Evolutionary conservation across 2,113 vertebrate species (phyloP), one percentile per base, ranked within the genome.

Genomic region (Rhinopomastus cyanomelas): DNA sequence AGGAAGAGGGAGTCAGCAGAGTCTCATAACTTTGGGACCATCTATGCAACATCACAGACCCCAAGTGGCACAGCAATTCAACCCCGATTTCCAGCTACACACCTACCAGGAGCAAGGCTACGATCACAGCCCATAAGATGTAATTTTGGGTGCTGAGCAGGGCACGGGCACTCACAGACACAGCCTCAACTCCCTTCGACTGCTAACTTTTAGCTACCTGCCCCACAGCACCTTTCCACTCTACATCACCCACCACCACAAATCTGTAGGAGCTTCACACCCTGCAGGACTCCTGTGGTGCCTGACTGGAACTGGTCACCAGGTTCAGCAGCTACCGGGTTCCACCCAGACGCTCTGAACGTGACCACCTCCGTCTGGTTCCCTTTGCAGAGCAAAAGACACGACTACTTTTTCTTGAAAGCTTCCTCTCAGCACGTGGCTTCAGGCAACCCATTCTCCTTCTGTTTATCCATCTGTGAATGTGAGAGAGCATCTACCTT

Each of bases 381-480:
- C 55, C 77, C 89, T 66, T 14, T 3, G 3, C 48, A 62, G 72
- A 81, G 68, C 60, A 55, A 16, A 67, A 60, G n/a, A 62, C 57
- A 16, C 0, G 5, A 16, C 27, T 60, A 2, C 60, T 53, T 68
- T 79, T 3, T 53, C 46, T 68, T 36, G 10, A 1, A 49, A 25
- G 52, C 48, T 88, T 64, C 37, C 48, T 77, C 68, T 56, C 68
- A 11, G 13, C 2, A 51, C 7, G 3, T 51, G 82, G 83, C 88
- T 94, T 79, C 81, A 85, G 93, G 80, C 92, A 91, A 75, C 80
- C 61, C 85, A 81, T 94, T 74, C 88, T 89, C 83, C 90, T 89
- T 83, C 93, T 89, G 95, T 46, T 25, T 56, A 78, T 42, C 88
- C 90, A 88, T 71, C 92, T 93, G 85, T 11, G 82, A 72, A 18